Evolutionary conservation across 2,113 vertebrate genomes (phyloP).

Genomic region (Limanda limanda): DNA sequence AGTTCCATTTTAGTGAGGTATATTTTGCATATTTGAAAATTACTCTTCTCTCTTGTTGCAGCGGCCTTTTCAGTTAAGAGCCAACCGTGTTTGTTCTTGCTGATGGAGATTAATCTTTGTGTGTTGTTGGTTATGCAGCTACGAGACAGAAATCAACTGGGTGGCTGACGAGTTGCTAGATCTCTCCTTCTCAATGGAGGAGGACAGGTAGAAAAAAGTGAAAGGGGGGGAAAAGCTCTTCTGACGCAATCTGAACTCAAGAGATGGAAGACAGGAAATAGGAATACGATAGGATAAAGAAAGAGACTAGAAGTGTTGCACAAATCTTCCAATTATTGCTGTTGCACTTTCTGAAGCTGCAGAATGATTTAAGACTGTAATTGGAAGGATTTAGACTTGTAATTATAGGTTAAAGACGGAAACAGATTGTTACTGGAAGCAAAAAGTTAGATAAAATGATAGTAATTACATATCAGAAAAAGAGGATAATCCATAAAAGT

Average conservation of each 20-base stretch:
- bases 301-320: background rate
- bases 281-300: background rate
- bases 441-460: background rate
- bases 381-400: no score
- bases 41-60: constrained; percentile 23
- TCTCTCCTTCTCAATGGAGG: constrained; percentile 76
- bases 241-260: constrained; percentile 54
- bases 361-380: background rate
- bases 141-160: constrained; percentile 59
- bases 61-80: background rate
- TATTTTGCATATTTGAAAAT: constrained; percentile 16
- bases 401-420: no score
- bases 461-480: background rate
- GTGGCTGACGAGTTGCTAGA: constrained; percentile 76
- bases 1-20: background rate
- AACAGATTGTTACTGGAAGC: background rate
- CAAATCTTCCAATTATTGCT: background rate
- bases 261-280: background rate
- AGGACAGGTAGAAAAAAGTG: constrained; percentile 71
- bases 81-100: constrained; percentile 38
- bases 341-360: background rate
- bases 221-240: constrained; percentile 35
- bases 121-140: constrained; percentile 66
- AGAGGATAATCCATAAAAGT: background rate
- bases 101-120: constrained; percentile 56